These are phyloP conservation scores for Labia minor DNA, from an alignment of 2,888 invertebrate genomes.

Conservation along the genomic window DNA sequence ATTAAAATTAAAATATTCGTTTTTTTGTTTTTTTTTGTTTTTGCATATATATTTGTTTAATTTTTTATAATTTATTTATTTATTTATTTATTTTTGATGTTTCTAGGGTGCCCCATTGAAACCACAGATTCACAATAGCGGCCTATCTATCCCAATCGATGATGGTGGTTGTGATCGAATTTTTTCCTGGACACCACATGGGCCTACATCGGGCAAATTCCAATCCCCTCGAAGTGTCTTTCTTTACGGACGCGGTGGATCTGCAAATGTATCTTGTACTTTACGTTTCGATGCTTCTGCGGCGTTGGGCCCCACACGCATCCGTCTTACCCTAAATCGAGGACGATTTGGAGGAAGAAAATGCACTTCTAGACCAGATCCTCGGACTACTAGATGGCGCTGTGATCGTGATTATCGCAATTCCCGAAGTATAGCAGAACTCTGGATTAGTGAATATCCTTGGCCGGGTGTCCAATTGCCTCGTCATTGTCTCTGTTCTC, in stretches of 20 bases:
- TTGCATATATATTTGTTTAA: too few relatives aligned
- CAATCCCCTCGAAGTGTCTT: conserved; percentile 70
- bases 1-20: too few relatives aligned
- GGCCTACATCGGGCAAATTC: conserved; percentile 45
- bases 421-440: conserved; percentile 45
- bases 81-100: too few relatives aligned
- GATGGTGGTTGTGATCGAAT: conserved; percentile 43
- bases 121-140: background rate
- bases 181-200: conserved; percentile 32
- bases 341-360: conserved; percentile 58
- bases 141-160: background rate
- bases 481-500: conserved; percentile 63
- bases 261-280: conserved; percentile 61
- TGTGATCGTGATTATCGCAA: conserved; percentile 41
- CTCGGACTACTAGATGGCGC: conserved; percentile 54
- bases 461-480: conserved; percentile 56
- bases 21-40: too few relatives aligned
- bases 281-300: conserved; percentile 59
- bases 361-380: conserved; percentile 55
- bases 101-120: background rate
- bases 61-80: too few relatives aligned
- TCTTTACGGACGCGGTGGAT: conserved; percentile 70
- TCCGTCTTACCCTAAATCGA: conserved; percentile 57
- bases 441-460: conserved; percentile 56
- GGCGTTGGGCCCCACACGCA: conserved; percentile 36